phyloP scores from a whole-genome alignment of 2,888 invertebrate species.

The Campaea margaritaria region DNA sequence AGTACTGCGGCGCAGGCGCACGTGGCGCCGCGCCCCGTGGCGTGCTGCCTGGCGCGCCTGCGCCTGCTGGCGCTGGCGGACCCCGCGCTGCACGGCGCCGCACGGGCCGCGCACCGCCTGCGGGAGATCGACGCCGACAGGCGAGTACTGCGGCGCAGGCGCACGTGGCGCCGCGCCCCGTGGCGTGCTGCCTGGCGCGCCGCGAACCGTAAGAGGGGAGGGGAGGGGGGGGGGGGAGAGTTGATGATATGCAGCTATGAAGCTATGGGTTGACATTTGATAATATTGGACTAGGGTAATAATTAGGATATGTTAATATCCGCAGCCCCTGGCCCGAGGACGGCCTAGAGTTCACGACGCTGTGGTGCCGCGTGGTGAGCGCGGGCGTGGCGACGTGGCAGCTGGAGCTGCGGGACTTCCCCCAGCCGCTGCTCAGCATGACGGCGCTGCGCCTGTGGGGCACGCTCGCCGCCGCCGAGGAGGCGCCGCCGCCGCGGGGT shows the following conservation, averaged over 20 bases:
- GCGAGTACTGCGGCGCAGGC: constrained; percentile 88
- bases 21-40: constrained; percentile 89
- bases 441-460: constrained; percentile 95
- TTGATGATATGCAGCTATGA: too few relatives aligned
- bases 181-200: constrained; percentile 94
- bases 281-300: too few relatives aligned
- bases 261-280: too few relatives aligned
- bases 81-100: constrained; percentile 92
- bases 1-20: constrained; percentile 89
- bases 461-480: constrained; percentile 95
- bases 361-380: constrained; percentile 96
- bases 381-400: constrained; percentile 94
- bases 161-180: constrained; percentile 89
- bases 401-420: constrained; percentile 96
- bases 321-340: constrained; percentile 96
- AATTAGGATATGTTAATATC: background rate
- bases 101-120: constrained; percentile 90
- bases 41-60: constrained; percentile 92
- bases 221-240: too few relatives aligned
- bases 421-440: constrained; percentile 95
- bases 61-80: constrained; percentile 92
- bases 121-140: constrained; percentile 93
- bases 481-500: constrained; percentile 84
- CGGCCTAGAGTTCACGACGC: constrained; percentile 93
- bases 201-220: constrained; percentile 88